Conservation (phyloP, 2,888 invertebrate species). For the Cheilosia soror region DNA sequence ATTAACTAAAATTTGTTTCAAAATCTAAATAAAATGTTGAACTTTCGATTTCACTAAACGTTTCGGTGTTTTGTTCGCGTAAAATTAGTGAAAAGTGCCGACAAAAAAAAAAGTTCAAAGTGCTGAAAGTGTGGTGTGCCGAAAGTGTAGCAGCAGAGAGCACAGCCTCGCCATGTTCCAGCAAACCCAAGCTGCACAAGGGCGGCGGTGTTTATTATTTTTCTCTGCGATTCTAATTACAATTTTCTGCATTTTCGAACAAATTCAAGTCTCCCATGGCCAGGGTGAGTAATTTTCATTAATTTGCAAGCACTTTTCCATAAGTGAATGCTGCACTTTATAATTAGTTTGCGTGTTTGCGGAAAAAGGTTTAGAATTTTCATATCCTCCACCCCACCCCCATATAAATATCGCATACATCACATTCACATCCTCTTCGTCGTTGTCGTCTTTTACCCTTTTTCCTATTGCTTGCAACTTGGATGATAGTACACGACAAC, state of each 20-base stretch:
- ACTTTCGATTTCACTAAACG: constrained; percentile 56
- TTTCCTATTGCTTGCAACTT: constrained; percentile 1
- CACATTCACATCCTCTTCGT: constrained; percentile 48
- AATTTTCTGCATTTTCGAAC: constrained; percentile 65
- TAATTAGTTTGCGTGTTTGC: constrained; percentile 57
- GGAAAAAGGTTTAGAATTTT: constrained; percentile 74
- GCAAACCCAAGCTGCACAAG: constrained; percentile 70
- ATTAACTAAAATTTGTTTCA: constrained; percentile 43
- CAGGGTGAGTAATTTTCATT: constrained; percentile 55
- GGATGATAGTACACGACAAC: constrained; percentile 22
- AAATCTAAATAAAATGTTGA: constrained; percentile 62
- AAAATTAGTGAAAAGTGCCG: constrained; percentile 54
- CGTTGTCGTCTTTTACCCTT: neutral
- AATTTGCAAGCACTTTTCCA: neutral
- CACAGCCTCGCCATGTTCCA: constrained; percentile 71
- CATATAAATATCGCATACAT: constrained; percentile 29
- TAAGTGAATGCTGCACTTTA: neutral
- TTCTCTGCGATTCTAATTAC: constrained; percentile 59
- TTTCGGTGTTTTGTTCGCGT: constrained; percentile 53
- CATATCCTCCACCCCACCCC: constrained; percentile 16
- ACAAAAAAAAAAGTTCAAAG: constrained; percentile 32
- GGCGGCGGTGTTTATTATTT: constrained; percentile 75
- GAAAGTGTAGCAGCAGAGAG: constrained; percentile 28
- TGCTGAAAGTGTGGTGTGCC: constrained; percentile 33
- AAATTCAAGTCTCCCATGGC: constrained; percentile 47